Evolutionary conservation across 1,140 invertebrate species (phyloP), one percentile per base, ranked within the genome.

Genomic region (Phortica variegata): DNA sequence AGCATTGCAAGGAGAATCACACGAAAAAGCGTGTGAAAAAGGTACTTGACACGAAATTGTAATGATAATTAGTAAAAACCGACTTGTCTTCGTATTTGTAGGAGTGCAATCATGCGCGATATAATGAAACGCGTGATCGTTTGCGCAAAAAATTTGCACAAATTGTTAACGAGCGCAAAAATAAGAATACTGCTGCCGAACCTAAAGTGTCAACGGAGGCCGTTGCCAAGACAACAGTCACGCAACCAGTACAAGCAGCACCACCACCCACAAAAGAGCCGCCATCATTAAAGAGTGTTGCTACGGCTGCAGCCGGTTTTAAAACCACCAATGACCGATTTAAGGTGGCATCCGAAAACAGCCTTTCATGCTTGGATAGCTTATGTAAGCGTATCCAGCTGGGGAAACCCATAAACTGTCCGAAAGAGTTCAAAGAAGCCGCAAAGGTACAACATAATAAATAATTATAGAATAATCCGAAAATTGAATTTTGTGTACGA

Each of bases 71-170:
- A n/a, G n/a, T n/a, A n/a, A n/a, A n/a, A n/a, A n/a, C n/a, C n/a
- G n/a, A n/a, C n/a, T n/a, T n/a, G n/a, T n/a, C n/a, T n/a, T n/a
- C n/a, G n/a, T n/a, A 15, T 15, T 32, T 12, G 3, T 10, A 56
- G 54, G 73, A 75, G 42, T 75, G 73, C 45, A 75, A 60, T 52
- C 73, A 75, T 56, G 72, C 70, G 1, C 66, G 73, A 3, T 73
- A 73, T 23, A 78, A 76, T 21, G 78, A 80, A 54, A 77, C 78
- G 1, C 71, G 78, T 9, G 77, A 79, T 57, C 66, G 78, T 19
- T 54, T 80, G 33, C 72, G 78, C 38, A 78, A 76, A 43, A 77
- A 79, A 44, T 56, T 79, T 15, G 69, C 75, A 29, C 76, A 79
- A 47, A 59, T 73, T 44, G 61, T 68, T 3, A 73, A 68, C 33